A percentile compares a stretch with the other conserved stretches of the same genome.
These are phyloP conservation scores for Mus caroli DNA, from an alignment of 2,797 vertebrate genomes.

Conservation along the genomic window DNA sequence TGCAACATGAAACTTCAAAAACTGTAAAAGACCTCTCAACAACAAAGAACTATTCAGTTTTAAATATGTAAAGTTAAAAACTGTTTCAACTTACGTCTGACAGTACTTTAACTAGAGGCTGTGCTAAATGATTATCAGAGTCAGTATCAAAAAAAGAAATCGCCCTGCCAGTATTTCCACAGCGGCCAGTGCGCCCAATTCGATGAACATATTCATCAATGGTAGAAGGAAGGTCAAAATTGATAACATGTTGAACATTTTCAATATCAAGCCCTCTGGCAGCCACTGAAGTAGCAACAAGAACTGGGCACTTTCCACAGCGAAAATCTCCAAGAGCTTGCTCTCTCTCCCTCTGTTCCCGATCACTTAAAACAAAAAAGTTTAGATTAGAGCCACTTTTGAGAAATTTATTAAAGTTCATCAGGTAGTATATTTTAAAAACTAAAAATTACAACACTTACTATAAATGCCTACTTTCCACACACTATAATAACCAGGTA, in stretches of 20 bases:
- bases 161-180: constrained; percentile 95
- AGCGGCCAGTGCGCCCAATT: constrained; percentile 97
- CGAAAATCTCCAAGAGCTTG: constrained; percentile 94
- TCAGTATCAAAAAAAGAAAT: constrained; percentile 94
- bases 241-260: constrained; percentile 96
- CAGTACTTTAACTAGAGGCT: constrained; percentile 92
- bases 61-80: not conserved
- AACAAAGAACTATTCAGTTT: constrained; percentile 16
- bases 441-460: not conserved
- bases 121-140: constrained; percentile 88
- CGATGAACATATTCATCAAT: constrained; percentile 98
- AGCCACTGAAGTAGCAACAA: constrained; percentile 97
- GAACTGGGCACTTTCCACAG: constrained; percentile 92
- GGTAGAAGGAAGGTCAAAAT: constrained; percentile 94
- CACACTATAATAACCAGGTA: not conserved
- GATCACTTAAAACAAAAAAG: constrained; percentile 89
- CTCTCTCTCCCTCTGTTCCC: constrained; percentile 95
- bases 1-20: constrained; percentile 11
- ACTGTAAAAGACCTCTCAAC: not conserved
- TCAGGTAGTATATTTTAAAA: not conserved
- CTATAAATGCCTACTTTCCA: not conserved
- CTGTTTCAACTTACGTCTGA: constrained; percentile 89
- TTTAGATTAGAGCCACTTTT: not conserved
- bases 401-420: not conserved
- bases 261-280: constrained; percentile 97